phyloP scores from a whole-genome alignment of 2,888 invertebrate species.

The Gymnoscelis rufifasciata region DNA sequence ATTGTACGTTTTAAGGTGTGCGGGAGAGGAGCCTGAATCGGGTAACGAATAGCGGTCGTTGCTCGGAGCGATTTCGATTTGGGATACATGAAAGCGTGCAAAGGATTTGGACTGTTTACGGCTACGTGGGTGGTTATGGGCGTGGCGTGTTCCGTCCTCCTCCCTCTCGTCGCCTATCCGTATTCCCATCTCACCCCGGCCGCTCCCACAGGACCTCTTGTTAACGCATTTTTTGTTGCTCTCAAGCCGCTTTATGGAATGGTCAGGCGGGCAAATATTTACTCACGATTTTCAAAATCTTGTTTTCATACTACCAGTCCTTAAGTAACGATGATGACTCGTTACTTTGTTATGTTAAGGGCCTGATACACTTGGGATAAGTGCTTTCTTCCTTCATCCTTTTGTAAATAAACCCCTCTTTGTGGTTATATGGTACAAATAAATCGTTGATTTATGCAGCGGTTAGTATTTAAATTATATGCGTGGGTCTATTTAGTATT shows the following conservation, averaged over 20 bases:
- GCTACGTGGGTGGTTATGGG: constrained; percentile 78
- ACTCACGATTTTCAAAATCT: constrained; percentile 76
- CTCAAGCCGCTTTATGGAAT: constrained; percentile 66
- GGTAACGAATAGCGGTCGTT: constrained; percentile 40
- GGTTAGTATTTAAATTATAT: too few species aligned
- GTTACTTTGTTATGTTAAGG: constrained; percentile 39
- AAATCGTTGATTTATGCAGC: background rate
- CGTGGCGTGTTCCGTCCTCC: constrained; percentile 59
- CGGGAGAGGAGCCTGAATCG: constrained; percentile 44
- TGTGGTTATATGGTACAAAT: background rate
- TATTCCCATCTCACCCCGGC: constrained; percentile 57
- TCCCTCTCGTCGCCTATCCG: constrained; percentile 34
- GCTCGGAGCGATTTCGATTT: constrained; percentile 76
- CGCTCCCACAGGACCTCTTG: constrained; percentile 78
- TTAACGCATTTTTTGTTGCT: constrained; percentile 75
- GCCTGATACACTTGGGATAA: constrained; percentile 29
- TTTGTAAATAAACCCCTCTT: constrained; percentile 5
- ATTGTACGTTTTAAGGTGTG: constrained; percentile 48
- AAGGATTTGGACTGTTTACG: constrained; percentile 78
- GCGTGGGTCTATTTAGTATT: too few species aligned
- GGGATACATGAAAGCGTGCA: constrained; percentile 78
- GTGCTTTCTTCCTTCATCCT: constrained; percentile 19
- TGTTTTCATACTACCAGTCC: constrained; percentile 66
- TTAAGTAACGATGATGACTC: constrained; percentile 54
- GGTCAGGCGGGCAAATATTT: constrained; percentile 77